Base-by-base conservation (phyloP, 2,797 vertebrate species). In the Anguilla pacifica region DNA sequence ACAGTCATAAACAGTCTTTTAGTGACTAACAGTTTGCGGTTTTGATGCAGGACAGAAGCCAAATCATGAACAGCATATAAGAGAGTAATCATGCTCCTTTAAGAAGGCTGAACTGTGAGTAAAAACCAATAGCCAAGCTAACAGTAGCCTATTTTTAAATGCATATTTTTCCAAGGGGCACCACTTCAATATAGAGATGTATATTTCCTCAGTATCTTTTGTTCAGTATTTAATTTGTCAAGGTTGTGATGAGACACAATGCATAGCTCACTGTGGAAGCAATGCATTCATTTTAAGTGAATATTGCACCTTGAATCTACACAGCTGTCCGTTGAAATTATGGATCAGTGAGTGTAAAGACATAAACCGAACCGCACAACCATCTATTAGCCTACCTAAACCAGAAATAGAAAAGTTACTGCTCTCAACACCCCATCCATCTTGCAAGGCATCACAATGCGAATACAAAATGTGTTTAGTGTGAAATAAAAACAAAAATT, bases 91-190 rank as follows among this genome's bases (percentile, higher is more conserved):
- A 81, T 85, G 84, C 72, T 61, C 84, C 87, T 89, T 89, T 77
- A 74, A 84, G 59, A 25, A 79, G 83, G 59, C 83, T 79, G 61
- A 89, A 88, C 89, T 88, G 84, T n/a, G 57, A 83, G 35, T 85
- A 87, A 87, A 89, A 87, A 83, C 85, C 88, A 87, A 59, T 13
- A 35, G 31, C 74, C 85, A 89, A 79, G 53, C 74, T 49, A 46
- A 46, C 43, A 46, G 43, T 46, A 46, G 43, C 43, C 43, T 74
- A 35, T 83, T 84, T 67, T 39, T 64, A 85, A 70, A 46, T 55
- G 64, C 13, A 85, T 86, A 64, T 70, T 85, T 84, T 87, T 87
- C 28, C 82, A 59, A 87, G 83, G 35, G 31, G 88, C 9, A 74
- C 57, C 57, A 85, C 72, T 43, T 77, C 35, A 82, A 82, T 51